A percentile compares a stretch with the other conserved stretches of the same genome.
These are phyloP conservation scores for Hydriomena furcata DNA, from an alignment of 2,888 invertebrate genomes.

Conservation along the genomic window DNA sequence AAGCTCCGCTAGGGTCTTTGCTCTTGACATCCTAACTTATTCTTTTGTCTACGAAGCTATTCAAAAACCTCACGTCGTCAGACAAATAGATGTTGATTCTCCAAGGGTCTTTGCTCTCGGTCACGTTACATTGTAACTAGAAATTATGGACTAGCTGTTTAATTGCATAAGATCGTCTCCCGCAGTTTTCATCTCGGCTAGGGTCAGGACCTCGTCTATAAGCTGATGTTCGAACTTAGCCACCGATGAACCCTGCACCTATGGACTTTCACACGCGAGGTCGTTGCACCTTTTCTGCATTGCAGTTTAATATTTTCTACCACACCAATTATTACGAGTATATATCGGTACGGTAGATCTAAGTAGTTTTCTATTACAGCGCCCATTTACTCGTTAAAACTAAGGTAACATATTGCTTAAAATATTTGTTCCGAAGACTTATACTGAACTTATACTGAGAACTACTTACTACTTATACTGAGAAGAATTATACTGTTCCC, in stretches of 20 bases:
- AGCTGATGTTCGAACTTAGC: constrained; percentile 29
- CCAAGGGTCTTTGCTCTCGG: constrained; percentile 32
- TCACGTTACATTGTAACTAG: constrained; percentile 21
- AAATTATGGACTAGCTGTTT: constrained; percentile 21
- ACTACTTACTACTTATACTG: too few species aligned
- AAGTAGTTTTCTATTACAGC: not conserved
- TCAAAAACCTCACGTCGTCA: constrained; percentile 31
- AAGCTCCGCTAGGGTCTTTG: constrained; percentile 32
- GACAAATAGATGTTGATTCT: constrained; percentile 33
- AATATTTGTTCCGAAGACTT: too few species aligned
- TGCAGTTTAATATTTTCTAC: constrained; percentile 13
- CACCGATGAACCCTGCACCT: constrained; percentile 21
- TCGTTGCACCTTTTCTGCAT: constrained; percentile 20
- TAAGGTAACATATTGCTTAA: too few species aligned
- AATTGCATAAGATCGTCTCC: constrained; percentile 27
- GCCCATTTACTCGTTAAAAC: not conserved
- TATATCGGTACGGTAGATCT: not conserved
- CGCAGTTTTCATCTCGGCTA: constrained; percentile 16
- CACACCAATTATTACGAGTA: not conserved
- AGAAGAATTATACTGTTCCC: too few species aligned
- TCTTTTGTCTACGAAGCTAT: constrained; percentile 32
- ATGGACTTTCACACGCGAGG: constrained; percentile 27
- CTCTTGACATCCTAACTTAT: constrained; percentile 34
- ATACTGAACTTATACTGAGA: too few species aligned
- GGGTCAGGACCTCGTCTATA: constrained; percentile 25